Base-by-base conservation (phyloP, 2,113 vertebrate genomes). In the Accipiter cooperii region DNA sequence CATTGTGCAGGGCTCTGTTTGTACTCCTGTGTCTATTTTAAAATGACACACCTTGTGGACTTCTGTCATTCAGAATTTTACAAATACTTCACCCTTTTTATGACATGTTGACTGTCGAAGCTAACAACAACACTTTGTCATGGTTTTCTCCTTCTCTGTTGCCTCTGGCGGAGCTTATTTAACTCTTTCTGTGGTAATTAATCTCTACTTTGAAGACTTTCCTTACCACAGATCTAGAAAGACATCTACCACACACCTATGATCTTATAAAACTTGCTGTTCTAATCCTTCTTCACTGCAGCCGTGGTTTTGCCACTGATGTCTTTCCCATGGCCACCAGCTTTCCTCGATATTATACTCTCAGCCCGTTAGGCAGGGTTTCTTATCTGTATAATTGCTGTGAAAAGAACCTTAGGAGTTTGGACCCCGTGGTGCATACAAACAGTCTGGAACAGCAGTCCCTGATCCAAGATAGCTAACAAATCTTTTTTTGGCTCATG, bases 51-150 rank as follows among this genome's bases (percentile, higher is more conserved):
- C 93, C 91, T 96, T 92, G 61, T 86, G 93, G 96, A 96, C 57
- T 71, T 86, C 81, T 96, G 71, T 93, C 63, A 94, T 84, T 95
- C 84, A 96, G 74, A 96, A 97, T 97, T 94, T 97, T 97, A 94
- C 89, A 91, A 91, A 97, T 96, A 87, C 51, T 96, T 97, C 82
- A 79, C 90, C 78, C 47, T 93, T 85, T 88, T 88, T 73, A 92
- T 92, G 89, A 57, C 84, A 94, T 68, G 42, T 89, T 89, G 87
- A 90, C 77, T 85, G n/a, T 77, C 2, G 2, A 89, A 90, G 46
- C 24, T 75, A 87, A 69, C 11, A 84, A 63, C 63, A 95, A 17
- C 49, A 82, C 2, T 96, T 81, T 76, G 63, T 90, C 82, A 65
- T 42, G 21, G 42, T 88, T 92, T 93, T 96, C 54, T 92, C 36